Base-by-base conservation (phyloP, 2,797 vertebrate species). In the Scomberomorus guttatus region DNA sequence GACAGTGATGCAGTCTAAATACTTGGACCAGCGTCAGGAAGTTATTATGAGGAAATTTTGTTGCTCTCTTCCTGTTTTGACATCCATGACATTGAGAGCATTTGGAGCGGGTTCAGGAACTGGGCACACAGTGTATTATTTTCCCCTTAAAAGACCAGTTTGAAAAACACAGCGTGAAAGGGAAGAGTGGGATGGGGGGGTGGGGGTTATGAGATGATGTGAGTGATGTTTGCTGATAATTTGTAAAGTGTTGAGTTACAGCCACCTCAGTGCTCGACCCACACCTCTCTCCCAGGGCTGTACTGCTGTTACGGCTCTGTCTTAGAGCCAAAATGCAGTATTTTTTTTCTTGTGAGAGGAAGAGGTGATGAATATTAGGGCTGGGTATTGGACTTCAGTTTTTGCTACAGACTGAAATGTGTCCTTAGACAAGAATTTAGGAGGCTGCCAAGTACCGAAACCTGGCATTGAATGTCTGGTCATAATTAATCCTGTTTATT, bases 21-120 rank as follows among this genome's bases (percentile, higher is more conserved):
- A 76, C 77, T 89, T 89, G 83, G 89, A 86, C 29, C 72, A 51
- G 80, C 58, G 25, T 83, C 93, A 92, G 92, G 92, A 93, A 91
- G 90, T 88, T 87, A 77, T 93, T 90, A 89, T 86, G 90, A 74
- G 81, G 78, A 92, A 32, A 91, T 92, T 72, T 76, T 75, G 80
- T 88, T 81, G 79, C 88, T 82, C 84, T 82, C 79, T 91, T 95
- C 93, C 91, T 93, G 90, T 93, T 91, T 92, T 90, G 88, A 89
- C 86, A 85, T 90, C 68, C 46, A 58, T 72, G 71, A 87, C 67
- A 79, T 68, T 29, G 55, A 89, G 79, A 82, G 64, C 32, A 25
- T 68, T 82, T 80, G 29, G 80, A 81, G 67, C 4, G 25, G 34
- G 50, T 80, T 83, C 79, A 83, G 62, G 60, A 64, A 59, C 62